phyloP scores from a whole-genome alignment of 2,888 invertebrate genomes.

The Epiblema foenella region DNA sequence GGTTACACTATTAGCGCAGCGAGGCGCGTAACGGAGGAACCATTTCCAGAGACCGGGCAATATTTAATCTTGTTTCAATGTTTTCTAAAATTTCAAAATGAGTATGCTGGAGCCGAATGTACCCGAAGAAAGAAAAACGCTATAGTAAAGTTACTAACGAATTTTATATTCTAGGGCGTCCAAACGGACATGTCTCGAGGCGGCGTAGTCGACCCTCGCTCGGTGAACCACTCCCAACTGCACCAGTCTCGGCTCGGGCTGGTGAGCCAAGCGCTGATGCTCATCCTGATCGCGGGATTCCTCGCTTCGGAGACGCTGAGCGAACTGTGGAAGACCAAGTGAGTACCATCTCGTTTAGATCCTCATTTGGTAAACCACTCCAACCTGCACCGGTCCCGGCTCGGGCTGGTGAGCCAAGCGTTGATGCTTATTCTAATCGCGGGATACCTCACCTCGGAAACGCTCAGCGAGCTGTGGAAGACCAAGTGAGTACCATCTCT shows the following conservation, averaged over 20 bases:
- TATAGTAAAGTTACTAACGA: no score
- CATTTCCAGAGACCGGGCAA: no score
- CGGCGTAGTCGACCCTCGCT: constrained; percentile 73
- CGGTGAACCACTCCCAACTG: constrained; percentile 93
- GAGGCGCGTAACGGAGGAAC: no score
- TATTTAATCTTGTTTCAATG: no score
- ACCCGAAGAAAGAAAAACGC: no score
- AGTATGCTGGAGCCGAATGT: no score
- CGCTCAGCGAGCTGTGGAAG: constrained; percentile 96
- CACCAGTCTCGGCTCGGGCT: constrained; percentile 96
- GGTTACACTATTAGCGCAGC: no score
- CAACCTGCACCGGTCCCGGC: constrained; percentile 95
- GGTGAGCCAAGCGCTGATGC: constrained; percentile 95
- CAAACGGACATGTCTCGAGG: constrained; percentile 71
- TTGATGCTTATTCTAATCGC: constrained; percentile 95
- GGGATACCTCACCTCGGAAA: constrained; percentile 95
- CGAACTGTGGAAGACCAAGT: constrained; percentile 97
- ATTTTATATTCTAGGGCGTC: constrained; percentile 61
- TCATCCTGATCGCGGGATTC: constrained; percentile 94
- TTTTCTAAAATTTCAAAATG: no score
- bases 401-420: constrained; percentile 95
- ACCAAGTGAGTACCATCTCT: constrained; percentile 93
- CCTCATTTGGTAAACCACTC: constrained; percentile 89
- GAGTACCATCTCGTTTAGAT: no score
- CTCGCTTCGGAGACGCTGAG: constrained; percentile 95